Evolutionary conservation across 2,113 vertebrate genomes (phyloP), one percentile per base, ranked within the genome.

Genomic region (Madoqua kirkii): DNA sequence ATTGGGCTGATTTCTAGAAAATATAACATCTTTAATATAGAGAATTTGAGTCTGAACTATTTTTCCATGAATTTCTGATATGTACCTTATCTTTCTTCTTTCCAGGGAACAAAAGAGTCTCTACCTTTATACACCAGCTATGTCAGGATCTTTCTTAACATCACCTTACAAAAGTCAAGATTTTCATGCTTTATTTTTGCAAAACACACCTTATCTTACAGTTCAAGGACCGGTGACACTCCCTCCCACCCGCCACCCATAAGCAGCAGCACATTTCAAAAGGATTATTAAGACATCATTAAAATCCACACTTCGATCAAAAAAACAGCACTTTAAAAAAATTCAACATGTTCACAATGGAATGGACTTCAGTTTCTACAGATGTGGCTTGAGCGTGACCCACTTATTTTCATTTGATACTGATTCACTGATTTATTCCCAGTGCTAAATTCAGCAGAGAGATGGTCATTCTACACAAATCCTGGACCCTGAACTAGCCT

Each of bases 131-230:
- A 25, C 29, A 74, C 15, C 43, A 76, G 17, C 40, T 88, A 62
- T 19, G 3, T 90, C 64, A 82, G 89, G 87, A 97, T 64, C 7
- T 95, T 76, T 92, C 86, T 54, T 76, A 95, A 78, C 52, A 64
- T 27, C 7, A 6, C 62, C 29, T 78, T 91, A 74, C n/a, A 87
- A 67, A 74, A 91, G 91, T 45, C 60, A 87, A 91, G 71, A 94
- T 33, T 60, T 54, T 52, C 95, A 62, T 76, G 59, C 50, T 96
- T 90, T 92, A 40, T 92, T 96, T 96, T 96, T 96, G 87, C 36
- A 78, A 97, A 96, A 83, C 6, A 62, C 5, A 86, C 2, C n/a
- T 97, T 88, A 71, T 76, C 54, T 78, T 84, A 91, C 86, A 97
- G 94, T 71, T 79, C 71, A 97, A 94, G 85, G 95, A 96, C 83